Conservation (phyloP, 2,113 vertebrate species). For the Cynopterus brachyotis region DNA sequence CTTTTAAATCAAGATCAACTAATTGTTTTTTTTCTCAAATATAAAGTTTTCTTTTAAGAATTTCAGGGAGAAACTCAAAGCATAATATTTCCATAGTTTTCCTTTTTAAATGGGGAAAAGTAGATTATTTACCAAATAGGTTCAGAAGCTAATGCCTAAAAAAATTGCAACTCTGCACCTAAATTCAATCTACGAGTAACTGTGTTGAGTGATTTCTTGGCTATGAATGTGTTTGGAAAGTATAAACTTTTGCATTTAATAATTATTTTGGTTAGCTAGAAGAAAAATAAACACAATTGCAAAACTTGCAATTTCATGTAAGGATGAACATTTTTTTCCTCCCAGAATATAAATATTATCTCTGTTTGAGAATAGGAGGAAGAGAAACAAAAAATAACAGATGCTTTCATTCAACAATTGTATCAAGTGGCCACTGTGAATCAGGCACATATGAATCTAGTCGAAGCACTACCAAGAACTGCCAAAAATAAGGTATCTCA, state of each 20-base stretch:
- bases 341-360: constrained; percentile 34
- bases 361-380: constrained; percentile 12
- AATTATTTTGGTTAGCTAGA: background rate
- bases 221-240: background rate
- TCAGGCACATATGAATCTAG: constrained; percentile 8
- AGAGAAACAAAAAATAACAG: background rate
- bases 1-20: constrained; percentile 5
- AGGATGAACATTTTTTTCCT: background rate
- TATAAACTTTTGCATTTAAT: background rate
- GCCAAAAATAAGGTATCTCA: background rate
- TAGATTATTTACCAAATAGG: constrained; percentile 31
- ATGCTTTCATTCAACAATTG: background rate
- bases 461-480: background rate
- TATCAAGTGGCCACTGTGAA: background rate
- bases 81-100: background rate
- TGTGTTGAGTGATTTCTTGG: background rate
- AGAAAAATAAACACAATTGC: background rate
- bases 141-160: background rate
- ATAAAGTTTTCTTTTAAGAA: background rate
- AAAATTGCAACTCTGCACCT: background rate
- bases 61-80: background rate
- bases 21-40: background rate
- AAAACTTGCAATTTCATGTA: constrained; percentile 2
- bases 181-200: constrained; percentile 25
- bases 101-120: background rate